These are phyloP conservation scores for Myopa tessellatipennis DNA, from an alignment of 2,888 invertebrate species.

Conservation along the genomic window DNA sequence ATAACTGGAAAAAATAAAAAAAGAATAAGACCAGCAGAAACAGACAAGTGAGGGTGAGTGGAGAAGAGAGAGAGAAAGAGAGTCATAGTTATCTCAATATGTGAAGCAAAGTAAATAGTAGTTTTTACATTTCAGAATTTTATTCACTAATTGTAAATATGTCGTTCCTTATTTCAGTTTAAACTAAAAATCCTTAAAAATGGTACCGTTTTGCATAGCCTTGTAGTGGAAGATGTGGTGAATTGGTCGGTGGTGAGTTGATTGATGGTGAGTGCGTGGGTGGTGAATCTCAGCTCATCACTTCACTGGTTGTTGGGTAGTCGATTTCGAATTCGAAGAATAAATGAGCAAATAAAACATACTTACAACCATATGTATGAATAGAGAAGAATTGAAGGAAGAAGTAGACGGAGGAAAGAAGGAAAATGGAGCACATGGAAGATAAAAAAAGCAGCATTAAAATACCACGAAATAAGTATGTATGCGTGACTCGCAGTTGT, in stretches of 20 bases:
- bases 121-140: no score
- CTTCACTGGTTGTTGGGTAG: neutral
- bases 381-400: neutral
- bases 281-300: neutral
- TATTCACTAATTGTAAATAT: neutral
- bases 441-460: neutral
- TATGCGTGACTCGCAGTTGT: neutral
- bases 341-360: neutral
- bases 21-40: neutral
- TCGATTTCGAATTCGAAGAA: constrained; percentile 3
- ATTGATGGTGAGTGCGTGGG: no score
- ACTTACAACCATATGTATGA: neutral
- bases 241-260: no score
- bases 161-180: neutral
- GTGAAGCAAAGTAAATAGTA: neutral
- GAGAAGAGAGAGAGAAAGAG: neutral
- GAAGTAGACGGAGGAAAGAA: neutral
- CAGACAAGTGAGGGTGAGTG: neutral
- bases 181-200: no score
- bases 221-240: no score
- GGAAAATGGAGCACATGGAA: neutral
- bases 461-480: neutral
- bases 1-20: neutral
- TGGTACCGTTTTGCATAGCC: no score
- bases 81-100: neutral